phyloP scores from a whole-genome alignment of 2,888 invertebrate genomes.

The Orthonevra nobilis region DNA sequence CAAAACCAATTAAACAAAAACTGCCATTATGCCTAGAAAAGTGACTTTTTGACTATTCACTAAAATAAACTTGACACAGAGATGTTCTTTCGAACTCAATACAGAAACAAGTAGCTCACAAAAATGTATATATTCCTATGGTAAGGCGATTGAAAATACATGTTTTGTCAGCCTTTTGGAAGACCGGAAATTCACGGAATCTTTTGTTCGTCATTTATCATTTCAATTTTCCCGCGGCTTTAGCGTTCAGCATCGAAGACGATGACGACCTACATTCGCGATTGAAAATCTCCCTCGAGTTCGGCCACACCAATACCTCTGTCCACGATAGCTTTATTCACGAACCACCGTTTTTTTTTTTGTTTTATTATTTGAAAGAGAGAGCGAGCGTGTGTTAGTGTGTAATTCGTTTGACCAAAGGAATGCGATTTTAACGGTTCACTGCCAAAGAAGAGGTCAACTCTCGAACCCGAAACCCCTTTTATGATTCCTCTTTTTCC shows the following conservation, averaged over 20 bases:
- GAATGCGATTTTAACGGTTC: conserved; percentile 68
- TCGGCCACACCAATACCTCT: too few relatives aligned
- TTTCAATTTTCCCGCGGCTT: conserved; percentile 45
- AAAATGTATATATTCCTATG: too few relatives aligned
- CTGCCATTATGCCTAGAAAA: not conserved
- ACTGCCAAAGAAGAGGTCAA: conserved; percentile 68
- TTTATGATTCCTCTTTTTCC: conserved; percentile 34
- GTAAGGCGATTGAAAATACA: too few relatives aligned
- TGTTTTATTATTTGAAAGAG: too few relatives aligned
- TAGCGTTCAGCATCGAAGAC: too few relatives aligned
- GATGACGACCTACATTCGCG: conserved; percentile 67
- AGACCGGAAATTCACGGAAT: conserved; percentile 8
- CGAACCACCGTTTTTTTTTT: conserved; percentile 13
- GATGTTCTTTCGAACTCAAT: not conserved
- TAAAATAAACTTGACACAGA: not conserved
- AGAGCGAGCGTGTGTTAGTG: conserved; percentile 14
- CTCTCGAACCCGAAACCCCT: conserved; percentile 62
- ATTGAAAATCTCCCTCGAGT: conserved; percentile 22
- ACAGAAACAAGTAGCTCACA: not conserved
- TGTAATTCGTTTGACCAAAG: conserved; percentile 68
- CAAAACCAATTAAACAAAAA: conserved; percentile 25
- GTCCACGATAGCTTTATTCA: too few relatives aligned
- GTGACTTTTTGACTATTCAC: conserved; percentile 17
- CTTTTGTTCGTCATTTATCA: conserved; percentile 53
- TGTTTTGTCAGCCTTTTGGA: conserved; percentile 7